Evolutionary conservation across 2,888 invertebrate species (phyloP), one percentile per base, ranked within the genome.

Genomic region (Sinotaia quadrata): DNA sequence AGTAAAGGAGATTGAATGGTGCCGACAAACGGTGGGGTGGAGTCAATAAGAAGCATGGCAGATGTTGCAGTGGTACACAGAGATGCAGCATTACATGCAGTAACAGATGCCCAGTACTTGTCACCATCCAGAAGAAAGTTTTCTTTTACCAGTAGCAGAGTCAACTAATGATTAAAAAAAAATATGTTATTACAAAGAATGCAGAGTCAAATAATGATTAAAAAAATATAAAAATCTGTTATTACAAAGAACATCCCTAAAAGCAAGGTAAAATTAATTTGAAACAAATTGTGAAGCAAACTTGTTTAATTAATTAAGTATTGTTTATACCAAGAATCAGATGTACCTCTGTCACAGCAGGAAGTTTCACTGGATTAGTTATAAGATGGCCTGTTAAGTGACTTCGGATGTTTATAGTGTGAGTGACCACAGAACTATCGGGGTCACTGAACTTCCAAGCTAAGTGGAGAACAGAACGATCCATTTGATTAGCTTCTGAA

Each of bases 1-100:
- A 2, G 5, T 1, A 57, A 15, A 21, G 65, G 47, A 2, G 56
- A 47, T 27, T 24, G 37, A 34, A 65, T 56, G 1, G 56, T 65
- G 15, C 75, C 79, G 1, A 75, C 18, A 31, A 75, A 74, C 7
- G 81, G 81, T 0, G 81, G 78, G 5, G 77, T 71, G 12, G 76
- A 75, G 68, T 81, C 79, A 31, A 81, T 71, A 10, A 76, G 37
- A 1, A 79, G 24, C 27, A 68, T 63, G 27, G 69, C 24, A 44
- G 71, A 75, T 18, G 36, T 27, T 21, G 61, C 68, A 5, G 74
- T 63, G 8, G 71, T 58, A 67, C 81, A 81, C 2, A 76, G 68
- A 27, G 59, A 65, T 21, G 76, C 76, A n/a, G 69, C 68, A 52
- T 76, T 76, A 31, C 76, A 76, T 10, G 70, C 70, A 4, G 73